Conservation (phyloP, 2,888 invertebrate species). For the Nysson spinosus region DNA sequence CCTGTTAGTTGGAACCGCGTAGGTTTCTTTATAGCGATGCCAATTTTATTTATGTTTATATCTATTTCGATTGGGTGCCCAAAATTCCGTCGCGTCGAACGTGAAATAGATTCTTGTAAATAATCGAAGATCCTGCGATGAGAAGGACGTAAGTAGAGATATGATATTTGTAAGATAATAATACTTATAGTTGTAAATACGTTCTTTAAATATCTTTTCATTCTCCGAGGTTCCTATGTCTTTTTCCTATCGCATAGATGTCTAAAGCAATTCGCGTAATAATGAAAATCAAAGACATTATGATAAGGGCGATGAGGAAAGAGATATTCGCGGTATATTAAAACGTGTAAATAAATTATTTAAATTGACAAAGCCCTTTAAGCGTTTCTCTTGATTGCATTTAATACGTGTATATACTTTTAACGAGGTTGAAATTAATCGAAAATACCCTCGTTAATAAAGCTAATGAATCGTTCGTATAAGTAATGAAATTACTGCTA, state of each 20-base stretch:
- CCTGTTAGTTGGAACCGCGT: slow-evolving; percentile 37
- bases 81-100: neutral
- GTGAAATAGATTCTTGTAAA: neutral
- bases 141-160: neutral
- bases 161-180: slow-evolving; percentile 1
- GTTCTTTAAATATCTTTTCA: slow-evolving; percentile 2
- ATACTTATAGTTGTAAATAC: slow-evolving; percentile 19
- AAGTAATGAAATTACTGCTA: slow-evolving; percentile 7
- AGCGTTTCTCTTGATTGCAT: slow-evolving; percentile 8
- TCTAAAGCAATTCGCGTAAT: neutral
- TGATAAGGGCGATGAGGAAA: neutral
- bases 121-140: slow-evolving; percentile 1
- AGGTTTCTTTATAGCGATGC: slow-evolving; percentile 29
- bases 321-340: neutral
- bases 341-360: slow-evolving; percentile 22
- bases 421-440: slow-evolving; percentile 8
- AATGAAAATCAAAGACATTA: slow-evolving; percentile 1
- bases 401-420: slow-evolving; percentile 23
- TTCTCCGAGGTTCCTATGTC: neutral
- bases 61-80: neutral
- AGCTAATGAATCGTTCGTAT: neutral
- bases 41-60: neutral
- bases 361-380: neutral
- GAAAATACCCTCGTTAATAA: slow-evolving; percentile 3
- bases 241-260: neutral